phyloP scores from a whole-genome alignment of 2,113 vertebrate genomes.

The Actenoides lindsayi region DNA sequence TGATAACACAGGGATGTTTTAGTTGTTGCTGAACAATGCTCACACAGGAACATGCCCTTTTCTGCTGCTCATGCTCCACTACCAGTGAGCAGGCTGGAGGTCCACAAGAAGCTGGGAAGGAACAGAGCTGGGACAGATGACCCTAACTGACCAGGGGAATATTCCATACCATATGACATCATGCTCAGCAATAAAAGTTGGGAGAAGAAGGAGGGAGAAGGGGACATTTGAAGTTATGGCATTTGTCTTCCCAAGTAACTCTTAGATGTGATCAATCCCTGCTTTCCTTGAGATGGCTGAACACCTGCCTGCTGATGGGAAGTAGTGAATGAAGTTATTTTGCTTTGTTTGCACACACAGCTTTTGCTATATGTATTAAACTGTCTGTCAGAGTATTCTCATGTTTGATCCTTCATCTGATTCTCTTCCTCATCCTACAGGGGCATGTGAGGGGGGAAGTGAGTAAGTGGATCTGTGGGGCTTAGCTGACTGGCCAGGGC shows the following conservation, averaged over 20 bases:
- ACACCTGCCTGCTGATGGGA: background rate
- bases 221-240: background rate
- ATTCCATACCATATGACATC: background rate
- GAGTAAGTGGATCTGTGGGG: background rate
- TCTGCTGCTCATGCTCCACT: background rate
- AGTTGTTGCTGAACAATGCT: background rate
- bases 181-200: background rate
- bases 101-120: background rate
- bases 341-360: accelerated
- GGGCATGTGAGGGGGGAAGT: accelerated
- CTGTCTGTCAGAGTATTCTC: background rate
- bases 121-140: accelerated
- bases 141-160: background rate
- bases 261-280: accelerated
- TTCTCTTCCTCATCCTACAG: background rate
- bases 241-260: background rate
- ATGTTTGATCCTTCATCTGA: background rate
- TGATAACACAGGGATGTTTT: background rate
- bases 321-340: background rate
- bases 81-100: accelerated
- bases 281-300: background rate
- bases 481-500: background rate
- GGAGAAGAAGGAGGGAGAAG: background rate
- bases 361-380: background rate
- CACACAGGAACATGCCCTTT: background rate